Conservation (phyloP, 2,888 invertebrate species). For the Cerastis rubricosa region DNA sequence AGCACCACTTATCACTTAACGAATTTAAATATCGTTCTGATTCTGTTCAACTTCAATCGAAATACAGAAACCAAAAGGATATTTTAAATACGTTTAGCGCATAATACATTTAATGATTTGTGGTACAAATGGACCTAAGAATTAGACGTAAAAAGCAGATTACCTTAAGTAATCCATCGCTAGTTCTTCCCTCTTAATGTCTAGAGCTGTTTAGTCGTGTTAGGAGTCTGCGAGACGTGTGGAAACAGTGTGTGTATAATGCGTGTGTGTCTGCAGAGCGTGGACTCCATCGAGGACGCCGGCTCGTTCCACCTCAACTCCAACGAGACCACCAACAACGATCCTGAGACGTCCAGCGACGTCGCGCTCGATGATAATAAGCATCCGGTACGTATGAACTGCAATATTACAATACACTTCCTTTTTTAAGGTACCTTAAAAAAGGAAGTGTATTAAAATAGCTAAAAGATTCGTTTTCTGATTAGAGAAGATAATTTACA, state of each 20-base stretch:
- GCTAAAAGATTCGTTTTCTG: neutral
- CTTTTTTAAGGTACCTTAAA: neutral
- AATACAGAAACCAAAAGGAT: neutral
- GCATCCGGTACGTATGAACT: constrained; percentile 87
- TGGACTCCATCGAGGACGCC: constrained; percentile 96
- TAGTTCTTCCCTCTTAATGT: constrained; percentile 30
- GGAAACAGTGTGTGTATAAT: constrained; percentile 40
- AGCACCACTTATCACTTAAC: neutral
- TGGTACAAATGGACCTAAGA: neutral
- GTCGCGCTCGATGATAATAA: constrained; percentile 94
- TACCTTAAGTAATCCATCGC: constrained; percentile 10
- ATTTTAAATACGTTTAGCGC: neutral
- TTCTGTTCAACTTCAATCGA: neutral
- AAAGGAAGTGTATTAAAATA: neutral
- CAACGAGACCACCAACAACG: constrained; percentile 93
- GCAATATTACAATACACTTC: too few species aligned
- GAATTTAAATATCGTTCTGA: neutral
- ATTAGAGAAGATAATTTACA: neutral
- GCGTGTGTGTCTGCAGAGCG: constrained; percentile 91
- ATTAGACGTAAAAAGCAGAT: constrained; percentile 3
- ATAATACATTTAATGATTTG: neutral
- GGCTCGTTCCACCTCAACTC: constrained; percentile 94
- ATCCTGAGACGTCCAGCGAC: constrained; percentile 93
- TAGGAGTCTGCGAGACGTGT: constrained; percentile 16
- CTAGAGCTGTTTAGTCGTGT: constrained; percentile 33